Conservation (phyloP, 30 jellyfish, hydroid and myxozoan species). For the Clytia hemisphaerica region DNA sequence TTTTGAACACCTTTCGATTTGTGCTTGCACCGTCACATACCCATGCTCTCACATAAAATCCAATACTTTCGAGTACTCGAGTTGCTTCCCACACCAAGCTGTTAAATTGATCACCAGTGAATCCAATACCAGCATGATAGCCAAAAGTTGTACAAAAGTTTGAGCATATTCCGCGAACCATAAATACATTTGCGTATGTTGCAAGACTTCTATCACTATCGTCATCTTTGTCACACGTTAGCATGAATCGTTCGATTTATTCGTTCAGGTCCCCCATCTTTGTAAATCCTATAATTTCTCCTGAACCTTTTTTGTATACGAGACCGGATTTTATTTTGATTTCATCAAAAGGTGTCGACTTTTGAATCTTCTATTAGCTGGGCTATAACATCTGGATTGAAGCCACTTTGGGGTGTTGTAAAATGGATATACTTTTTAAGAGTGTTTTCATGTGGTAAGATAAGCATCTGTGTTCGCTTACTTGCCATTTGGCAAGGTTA, state of each 20-base stretch:
- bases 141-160: too few relatives aligned
- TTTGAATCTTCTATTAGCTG: too few relatives aligned
- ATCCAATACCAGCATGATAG: not conserved
- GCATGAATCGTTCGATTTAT: too few relatives aligned
- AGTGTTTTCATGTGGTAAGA: slow-evolving; percentile 2
- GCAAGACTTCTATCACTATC: not conserved
- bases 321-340: too few relatives aligned
- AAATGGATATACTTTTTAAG: slow-evolving; percentile 4
- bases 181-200: not conserved
- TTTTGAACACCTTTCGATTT: not conserved
- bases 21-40: slow-evolving; percentile 3
- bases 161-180: too few relatives aligned
- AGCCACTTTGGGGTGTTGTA: too few relatives aligned
- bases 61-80: not conserved
- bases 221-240: too few relatives aligned
- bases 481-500: not conserved
- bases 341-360: too few relatives aligned
- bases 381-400: too few relatives aligned
- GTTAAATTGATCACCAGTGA: not conserved
- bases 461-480: not conserved
- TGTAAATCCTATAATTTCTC: too few relatives aligned
- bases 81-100: not conserved
- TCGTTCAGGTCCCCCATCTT: too few relatives aligned
- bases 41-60: slow-evolving; percentile 12
- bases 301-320: too few relatives aligned